Evolutionary conservation across 92 coral and sea anemone species (phyloP).

Genomic region (Siderastrea radians): DNA sequence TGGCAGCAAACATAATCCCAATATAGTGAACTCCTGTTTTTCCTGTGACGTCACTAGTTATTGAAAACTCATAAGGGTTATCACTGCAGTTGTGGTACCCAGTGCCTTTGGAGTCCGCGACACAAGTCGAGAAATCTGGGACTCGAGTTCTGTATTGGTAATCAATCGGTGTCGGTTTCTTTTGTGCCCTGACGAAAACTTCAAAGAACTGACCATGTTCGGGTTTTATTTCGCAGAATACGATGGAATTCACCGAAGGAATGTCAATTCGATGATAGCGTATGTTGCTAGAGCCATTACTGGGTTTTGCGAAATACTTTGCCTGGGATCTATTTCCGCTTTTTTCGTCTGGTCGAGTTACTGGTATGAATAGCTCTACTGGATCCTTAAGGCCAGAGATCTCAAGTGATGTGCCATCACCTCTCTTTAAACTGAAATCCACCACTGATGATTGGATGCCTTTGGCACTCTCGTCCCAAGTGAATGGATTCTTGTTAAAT

Average conservation of each 20-base stretch:
- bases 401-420: conserved; percentile 54
- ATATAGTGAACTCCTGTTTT: conserved; percentile 74
- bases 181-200: conserved; percentile 43
- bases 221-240: conserved; percentile 49
- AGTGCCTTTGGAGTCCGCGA: not conserved
- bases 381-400: conserved; percentile 69
- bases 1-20: conserved; percentile 54
- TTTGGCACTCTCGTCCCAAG: conserved; percentile 73
- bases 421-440: conserved; percentile 68
- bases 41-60: conserved; percentile 75
- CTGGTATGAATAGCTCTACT: conserved; percentile 64
- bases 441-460: conserved; percentile 70
- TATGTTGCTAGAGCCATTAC: conserved; percentile 47
- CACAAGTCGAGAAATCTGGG: conserved; percentile 61
- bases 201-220: conserved; percentile 38
- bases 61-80: conserved; percentile 66
- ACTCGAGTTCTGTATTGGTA: conserved; percentile 36
- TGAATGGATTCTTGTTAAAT: conserved; percentile 77
- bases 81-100: conserved; percentile 48
- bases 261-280: conserved; percentile 64
- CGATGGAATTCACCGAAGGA: conserved; percentile 10
- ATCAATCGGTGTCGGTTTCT: conserved; percentile 53
- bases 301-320: conserved; percentile 67
- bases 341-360: not conserved
- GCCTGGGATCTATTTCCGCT: not conserved